phyloP scores from a whole-genome alignment of 23 tunicate genomes.

The Trididemnum nubilum region DNA sequence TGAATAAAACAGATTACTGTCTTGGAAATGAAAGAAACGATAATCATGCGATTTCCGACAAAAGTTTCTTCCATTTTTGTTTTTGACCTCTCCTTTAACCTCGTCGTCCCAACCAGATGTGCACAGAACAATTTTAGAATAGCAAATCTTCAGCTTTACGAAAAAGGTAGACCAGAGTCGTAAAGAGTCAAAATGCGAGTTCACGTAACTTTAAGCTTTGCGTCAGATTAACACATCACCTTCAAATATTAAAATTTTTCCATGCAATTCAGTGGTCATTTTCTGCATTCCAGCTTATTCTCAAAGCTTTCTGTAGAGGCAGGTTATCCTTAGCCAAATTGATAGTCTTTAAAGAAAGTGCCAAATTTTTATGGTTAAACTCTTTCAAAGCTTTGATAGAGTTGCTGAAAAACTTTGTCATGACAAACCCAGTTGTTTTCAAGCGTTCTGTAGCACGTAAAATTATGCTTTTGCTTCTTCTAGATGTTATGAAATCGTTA shows the following conservation, averaged over 20 bases:
- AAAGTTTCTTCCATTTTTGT: background rate
- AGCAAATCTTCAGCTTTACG: constrained; percentile 9
- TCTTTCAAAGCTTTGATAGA: background rate
- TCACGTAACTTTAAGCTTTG: constrained; percentile 2
- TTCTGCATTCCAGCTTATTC: constrained; percentile 1
- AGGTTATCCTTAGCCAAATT: background rate
- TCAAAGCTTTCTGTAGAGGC: constrained; percentile 1
- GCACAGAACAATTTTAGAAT: background rate
- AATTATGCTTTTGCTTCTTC: constrained; percentile 1
- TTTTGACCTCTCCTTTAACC: background rate
- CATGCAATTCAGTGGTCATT: background rate
- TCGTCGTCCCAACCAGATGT: constrained; percentile 16
- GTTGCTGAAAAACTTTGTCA: constrained; percentile 20
- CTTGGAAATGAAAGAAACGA: background rate
- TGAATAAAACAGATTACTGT: background rate
- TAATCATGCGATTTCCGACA: background rate
- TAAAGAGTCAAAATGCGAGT: constrained; percentile 6
- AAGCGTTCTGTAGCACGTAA: background rate
- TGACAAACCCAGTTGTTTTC: background rate
- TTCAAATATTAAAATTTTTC: background rate
- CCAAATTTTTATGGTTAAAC: background rate
- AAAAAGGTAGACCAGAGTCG: constrained; percentile 10
- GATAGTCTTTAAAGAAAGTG: background rate
- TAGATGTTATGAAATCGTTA: background rate
- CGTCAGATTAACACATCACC: background rate